Evolutionary conservation across 1,140 invertebrate species (phyloP).

Genomic region (Aradophagus sp.): DNA sequence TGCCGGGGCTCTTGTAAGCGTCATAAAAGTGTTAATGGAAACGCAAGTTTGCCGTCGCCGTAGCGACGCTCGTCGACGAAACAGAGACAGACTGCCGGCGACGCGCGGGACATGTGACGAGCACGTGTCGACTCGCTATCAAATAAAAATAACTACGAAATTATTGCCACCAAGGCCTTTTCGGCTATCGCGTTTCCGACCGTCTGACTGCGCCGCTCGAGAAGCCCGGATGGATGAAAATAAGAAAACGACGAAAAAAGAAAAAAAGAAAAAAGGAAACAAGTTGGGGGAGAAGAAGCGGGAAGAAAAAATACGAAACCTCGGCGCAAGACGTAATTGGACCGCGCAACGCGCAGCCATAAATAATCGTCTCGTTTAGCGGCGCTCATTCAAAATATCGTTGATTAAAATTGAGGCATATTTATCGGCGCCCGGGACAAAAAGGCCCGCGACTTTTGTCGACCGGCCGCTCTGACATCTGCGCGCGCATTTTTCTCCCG

Average conservation of each 20-base stretch:
- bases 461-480: not conserved
- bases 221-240: too few species aligned
- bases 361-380: constrained; percentile 29
- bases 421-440: constrained; percentile 7
- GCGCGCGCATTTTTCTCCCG: constrained; percentile 5
- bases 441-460: too few species aligned
- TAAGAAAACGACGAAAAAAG: too few species aligned
- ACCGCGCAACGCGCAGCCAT: constrained; percentile 12
- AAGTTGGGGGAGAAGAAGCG: too few species aligned
- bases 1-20: too few species aligned
- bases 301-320: too few species aligned
- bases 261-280: too few species aligned
- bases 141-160: constrained; percentile 41
- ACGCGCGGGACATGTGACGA: constrained; percentile 67
- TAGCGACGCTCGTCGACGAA: constrained; percentile 49
- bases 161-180: constrained; percentile 19
- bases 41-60: constrained; percentile 56
- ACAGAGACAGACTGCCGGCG: constrained; percentile 22
- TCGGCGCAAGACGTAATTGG: too few species aligned
- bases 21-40: constrained; percentile 71
- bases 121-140: constrained; percentile 66
- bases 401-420: constrained; percentile 6
- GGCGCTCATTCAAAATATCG: constrained; percentile 1
- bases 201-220: too few species aligned
- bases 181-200: constrained; percentile 15